Conservation (phyloP, 2,888 invertebrate species). For the Drosophila neotestacea region DNA sequence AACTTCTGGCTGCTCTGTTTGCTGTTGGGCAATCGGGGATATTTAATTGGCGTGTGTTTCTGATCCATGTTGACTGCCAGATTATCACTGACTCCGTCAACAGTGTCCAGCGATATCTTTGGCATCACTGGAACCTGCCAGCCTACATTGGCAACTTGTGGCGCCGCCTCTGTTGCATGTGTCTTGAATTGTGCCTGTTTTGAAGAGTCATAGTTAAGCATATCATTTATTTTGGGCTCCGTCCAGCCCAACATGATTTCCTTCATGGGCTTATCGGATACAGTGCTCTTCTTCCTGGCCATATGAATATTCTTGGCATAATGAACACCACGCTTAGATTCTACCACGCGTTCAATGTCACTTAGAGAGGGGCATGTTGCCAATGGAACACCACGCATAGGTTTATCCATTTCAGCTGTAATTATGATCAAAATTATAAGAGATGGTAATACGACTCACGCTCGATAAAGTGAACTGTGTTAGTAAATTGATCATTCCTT, state of each 20-base stretch:
- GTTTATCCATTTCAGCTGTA: slow-evolving; percentile 64
- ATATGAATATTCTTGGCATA: slow-evolving; percentile 68
- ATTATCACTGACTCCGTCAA: slow-evolving; percentile 82
- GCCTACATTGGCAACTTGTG: slow-evolving; percentile 71
- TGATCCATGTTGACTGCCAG: slow-evolving; percentile 81
- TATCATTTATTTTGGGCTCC: slow-evolving; percentile 78
- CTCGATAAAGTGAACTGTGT: neutral
- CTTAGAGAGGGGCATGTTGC: slow-evolving; percentile 80
- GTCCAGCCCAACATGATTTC: slow-evolving; percentile 71
- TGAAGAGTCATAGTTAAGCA: slow-evolving; percentile 76
- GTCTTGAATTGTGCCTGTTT: slow-evolving; percentile 61
- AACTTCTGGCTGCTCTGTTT: slow-evolving; percentile 68
- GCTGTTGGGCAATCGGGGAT: slow-evolving; percentile 36
- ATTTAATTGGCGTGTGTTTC: slow-evolving; percentile 83
- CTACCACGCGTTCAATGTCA: slow-evolving; percentile 75
- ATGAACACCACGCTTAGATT: slow-evolving; percentile 61
- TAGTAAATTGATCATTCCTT: neutral
- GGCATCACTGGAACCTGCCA: slow-evolving; percentile 75
- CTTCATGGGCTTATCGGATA: slow-evolving; percentile 57
- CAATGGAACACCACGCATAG: slow-evolving; percentile 15
- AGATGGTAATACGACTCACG: neutral
- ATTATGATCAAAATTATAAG: neutral
- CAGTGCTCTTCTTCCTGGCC: slow-evolving; percentile 31
- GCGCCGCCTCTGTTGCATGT: slow-evolving; percentile 67
- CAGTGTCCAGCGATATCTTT: slow-evolving; percentile 83